A percentile compares a stretch with the other conserved stretches of the same genome.
These are phyloP conservation scores for Nudaria mundana DNA, from an alignment of 2,888 invertebrate species.

Conservation along the genomic window DNA sequence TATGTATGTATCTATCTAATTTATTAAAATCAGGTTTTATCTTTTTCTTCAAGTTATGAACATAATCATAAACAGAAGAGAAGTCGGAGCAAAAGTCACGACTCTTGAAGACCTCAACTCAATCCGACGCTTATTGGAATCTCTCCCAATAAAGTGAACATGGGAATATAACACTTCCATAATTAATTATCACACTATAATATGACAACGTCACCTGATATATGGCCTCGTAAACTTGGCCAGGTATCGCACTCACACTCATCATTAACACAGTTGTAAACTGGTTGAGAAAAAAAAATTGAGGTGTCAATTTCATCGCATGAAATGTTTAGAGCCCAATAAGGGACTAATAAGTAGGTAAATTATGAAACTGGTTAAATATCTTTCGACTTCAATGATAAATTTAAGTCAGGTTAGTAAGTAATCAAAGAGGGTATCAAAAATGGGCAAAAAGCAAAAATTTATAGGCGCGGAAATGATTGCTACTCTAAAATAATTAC, in stretches of 20 bases:
- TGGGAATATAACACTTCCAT: slow-evolving; percentile 35
- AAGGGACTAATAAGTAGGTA: slow-evolving; percentile 2
- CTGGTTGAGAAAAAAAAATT: slow-evolving; percentile 6
- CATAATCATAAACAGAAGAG: slow-evolving; percentile 14
- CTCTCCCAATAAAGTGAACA: slow-evolving; percentile 19
- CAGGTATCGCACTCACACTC: slow-evolving; percentile 22
- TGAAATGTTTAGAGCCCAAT: slow-evolving; percentile 1
- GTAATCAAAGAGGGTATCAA: too few species aligned
- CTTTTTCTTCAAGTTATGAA: not conserved
- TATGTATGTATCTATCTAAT: too few species aligned
- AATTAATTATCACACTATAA: slow-evolving; percentile 50
- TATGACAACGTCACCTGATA: slow-evolving; percentile 31
- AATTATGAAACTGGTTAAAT: not conserved
- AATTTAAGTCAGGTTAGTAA: too few species aligned
- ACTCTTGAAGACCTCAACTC: slow-evolving; percentile 13
- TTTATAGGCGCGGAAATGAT: too few species aligned
- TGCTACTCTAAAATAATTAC: too few species aligned
- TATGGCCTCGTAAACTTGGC: slow-evolving; percentile 35
- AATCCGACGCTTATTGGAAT: slow-evolving; percentile 34
- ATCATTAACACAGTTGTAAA: slow-evolving; percentile 34
- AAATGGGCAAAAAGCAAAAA: too few species aligned
- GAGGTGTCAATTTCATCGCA: slow-evolving; percentile 6
- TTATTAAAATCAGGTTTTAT: not conserved
- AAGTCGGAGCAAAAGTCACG: slow-evolving; percentile 22
- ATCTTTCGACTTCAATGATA: too few species aligned